Base-by-base conservation (phyloP, 2,113 vertebrate genomes). In the Chionis minor region DNA sequence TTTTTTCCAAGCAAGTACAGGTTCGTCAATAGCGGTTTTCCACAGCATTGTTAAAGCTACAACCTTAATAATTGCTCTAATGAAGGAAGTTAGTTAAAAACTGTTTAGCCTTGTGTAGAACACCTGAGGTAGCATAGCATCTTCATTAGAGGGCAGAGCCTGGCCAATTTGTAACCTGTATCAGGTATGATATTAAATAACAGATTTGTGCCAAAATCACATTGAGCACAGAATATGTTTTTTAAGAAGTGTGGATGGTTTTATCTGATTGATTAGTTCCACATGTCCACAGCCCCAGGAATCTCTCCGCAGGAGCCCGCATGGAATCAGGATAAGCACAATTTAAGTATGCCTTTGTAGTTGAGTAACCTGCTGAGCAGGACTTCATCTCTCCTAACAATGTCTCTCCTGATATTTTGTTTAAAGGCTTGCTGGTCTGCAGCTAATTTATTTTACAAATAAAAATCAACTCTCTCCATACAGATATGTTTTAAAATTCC, bases 201-300 rank as follows among this genome's bases (percentile, higher is more conserved):
- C 65, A 73, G 45, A 61, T 55, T 84, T 75, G 24, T 88, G 55
- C 63, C 74, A 85, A 75, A 74, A 66, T 58, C 51, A 26, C 30
- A 14, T 49, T 17, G 54, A 88, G 59, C 54, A 33, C 49, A 85
- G 56, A 86, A 33, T 61, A 89, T 18, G 19, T 5, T 81, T 92
- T 94, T 82, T 42, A 94, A 87, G 81, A 91, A 21, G 78, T 86
- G 58, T 2, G 20, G 65, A 80, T 89, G 84, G 92, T 77, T 95
- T 96, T 92, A 86, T 93, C 89, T 91, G 62, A 97, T 85, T 96
- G 92, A 96, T 96, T 93, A 92, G 81, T 96, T 97, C 94, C 94
- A 96, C 85, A 77, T 93, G 89, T 90, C 81, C 56, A 47, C 84
- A 96, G 89, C 92, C 84, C 84, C 62, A 93, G 93, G 91, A 97